phyloP scores from a whole-genome alignment of 2,888 invertebrate genomes.

The Escarpia spicata region DNA sequence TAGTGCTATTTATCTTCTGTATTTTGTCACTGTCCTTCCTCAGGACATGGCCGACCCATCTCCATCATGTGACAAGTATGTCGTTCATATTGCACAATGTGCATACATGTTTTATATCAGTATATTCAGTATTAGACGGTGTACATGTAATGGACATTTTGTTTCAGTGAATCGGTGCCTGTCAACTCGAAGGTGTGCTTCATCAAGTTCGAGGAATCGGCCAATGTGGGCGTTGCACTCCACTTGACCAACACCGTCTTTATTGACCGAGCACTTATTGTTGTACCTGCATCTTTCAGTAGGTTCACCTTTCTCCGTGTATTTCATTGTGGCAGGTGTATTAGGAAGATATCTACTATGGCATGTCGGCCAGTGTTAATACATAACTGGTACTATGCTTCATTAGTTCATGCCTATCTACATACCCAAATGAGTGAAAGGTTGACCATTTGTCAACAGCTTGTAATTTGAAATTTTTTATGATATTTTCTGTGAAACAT shows the following conservation, averaged over 20 bases:
- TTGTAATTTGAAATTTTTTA: neutral
- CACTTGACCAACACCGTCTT: slow-evolving; percentile 99
- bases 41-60: neutral
- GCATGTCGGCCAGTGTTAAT: neutral
- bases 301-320: slow-evolving; percentile 34
- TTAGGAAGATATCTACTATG: neutral
- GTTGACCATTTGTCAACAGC: neutral
- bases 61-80: neutral
- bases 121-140: neutral
- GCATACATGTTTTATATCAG: no score
- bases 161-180: slow-evolving; percentile 79
- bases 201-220: slow-evolving; percentile 90
- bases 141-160: slow-evolving; percentile 26
- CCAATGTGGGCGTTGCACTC: slow-evolving; percentile 92
- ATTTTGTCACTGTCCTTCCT: no score
- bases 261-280: slow-evolving; percentile 95
- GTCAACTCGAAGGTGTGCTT: slow-evolving; percentile 95
- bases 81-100: no score
- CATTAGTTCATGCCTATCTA: neutral
- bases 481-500: neutral
- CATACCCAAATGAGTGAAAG: no score
- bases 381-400: neutral
- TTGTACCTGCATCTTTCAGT: slow-evolving; percentile 84
- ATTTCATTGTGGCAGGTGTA: neutral
- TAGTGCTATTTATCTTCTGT: no score